Evolutionary conservation across 1,140 invertebrate species (phyloP).

Genomic region (Bombus waltoni): DNA sequence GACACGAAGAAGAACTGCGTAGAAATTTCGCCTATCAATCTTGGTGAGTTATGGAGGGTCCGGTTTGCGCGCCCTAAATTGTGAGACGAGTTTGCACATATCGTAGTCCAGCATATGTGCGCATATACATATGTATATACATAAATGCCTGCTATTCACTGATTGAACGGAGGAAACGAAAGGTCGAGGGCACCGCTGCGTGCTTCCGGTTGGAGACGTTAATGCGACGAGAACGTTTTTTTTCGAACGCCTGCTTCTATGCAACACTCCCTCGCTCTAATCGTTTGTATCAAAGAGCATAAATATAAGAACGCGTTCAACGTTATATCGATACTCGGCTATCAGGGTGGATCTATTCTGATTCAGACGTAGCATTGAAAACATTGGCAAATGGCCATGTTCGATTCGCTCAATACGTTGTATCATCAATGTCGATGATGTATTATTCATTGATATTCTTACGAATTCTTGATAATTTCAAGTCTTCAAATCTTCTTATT

Average conservation of each 20-base stretch:
- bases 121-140: too few relatives aligned
- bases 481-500: not conserved
- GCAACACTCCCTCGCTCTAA: slow-evolving; percentile 2
- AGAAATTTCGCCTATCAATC: slow-evolving; percentile 75
- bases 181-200: slow-evolving; percentile 60
- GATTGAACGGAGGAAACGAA: slow-evolving; percentile 52
- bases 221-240: slow-evolving; percentile 26
- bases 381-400: slow-evolving; percentile 12
- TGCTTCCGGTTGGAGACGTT: slow-evolving; percentile 62
- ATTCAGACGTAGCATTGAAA: slow-evolving; percentile 20
- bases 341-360: not conserved
- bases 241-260: slow-evolving; percentile 17
- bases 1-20: slow-evolving; percentile 76
- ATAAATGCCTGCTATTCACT: slow-evolving; percentile 12
- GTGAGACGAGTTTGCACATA: slow-evolving; percentile 21
- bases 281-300: not conserved
- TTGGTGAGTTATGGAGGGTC: slow-evolving; percentile 69
- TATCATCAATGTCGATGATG: not conserved
- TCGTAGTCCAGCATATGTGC: not conserved
- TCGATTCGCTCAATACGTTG: not conserved
- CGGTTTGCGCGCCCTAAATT: slow-evolving; percentile 19
- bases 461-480: not conserved
- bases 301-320: not conserved
- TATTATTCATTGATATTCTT: not conserved
- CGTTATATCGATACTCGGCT: not conserved